phyloP scores from a whole-genome alignment of 2,113 vertebrate genomes.

The Pomatorhinus ruficollis region DNA sequence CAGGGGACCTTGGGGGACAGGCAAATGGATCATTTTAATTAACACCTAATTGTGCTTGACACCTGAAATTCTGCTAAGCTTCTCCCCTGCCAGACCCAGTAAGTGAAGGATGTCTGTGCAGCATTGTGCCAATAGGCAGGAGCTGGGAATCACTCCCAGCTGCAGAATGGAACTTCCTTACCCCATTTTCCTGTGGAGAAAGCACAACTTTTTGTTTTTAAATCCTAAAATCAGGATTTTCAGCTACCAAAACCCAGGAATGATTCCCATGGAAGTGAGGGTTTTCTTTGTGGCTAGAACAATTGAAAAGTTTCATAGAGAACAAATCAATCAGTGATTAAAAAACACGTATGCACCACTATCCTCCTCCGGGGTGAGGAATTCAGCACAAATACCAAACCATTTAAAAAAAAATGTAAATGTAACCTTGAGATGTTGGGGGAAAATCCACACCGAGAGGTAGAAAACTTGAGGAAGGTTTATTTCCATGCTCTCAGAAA shows the following conservation, averaged over 20 bases:
- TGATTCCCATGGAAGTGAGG: background rate
- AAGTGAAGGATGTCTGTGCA: background rate
- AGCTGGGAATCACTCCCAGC: background rate
- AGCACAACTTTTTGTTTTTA: background rate
- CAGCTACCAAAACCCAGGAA: background rate
- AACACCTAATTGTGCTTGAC: slow-evolving; percentile 3
- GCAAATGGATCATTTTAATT: background rate
- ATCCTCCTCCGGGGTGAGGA: background rate
- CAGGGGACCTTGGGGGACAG: background rate
- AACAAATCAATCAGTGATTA: background rate
- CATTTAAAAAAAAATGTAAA: background rate
- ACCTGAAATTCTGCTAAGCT: background rate
- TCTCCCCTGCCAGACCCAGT: background rate
- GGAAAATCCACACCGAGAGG: background rate
- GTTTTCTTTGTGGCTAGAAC: background rate
- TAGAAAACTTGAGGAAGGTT: background rate
- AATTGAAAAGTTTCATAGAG: background rate
- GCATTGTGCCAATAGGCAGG: background rate
- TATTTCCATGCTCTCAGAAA: slow-evolving; percentile 19
- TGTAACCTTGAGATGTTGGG: slow-evolving; percentile 1
- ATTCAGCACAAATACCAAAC: background rate
- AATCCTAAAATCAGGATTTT: background rate
- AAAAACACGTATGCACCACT: background rate
- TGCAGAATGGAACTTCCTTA: background rate
- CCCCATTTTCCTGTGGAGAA: background rate